Conservation (phyloP, 2,113 vertebrate species). For the Eudyptes chrysolophus region DNA sequence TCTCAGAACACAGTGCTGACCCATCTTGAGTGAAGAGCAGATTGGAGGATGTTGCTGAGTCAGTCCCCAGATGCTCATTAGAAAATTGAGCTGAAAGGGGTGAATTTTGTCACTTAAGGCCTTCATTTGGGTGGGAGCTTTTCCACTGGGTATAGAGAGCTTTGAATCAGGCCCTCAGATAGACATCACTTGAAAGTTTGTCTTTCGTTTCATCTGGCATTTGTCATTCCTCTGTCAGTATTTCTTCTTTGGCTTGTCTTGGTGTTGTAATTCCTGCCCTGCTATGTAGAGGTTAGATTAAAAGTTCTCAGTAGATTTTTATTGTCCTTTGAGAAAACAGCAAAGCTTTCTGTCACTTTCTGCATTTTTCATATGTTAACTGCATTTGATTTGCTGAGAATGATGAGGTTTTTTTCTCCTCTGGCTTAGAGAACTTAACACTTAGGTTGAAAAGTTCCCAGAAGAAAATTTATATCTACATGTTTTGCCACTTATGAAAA, state of each 20-base stretch:
- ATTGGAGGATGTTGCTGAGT: background rate
- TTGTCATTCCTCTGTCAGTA: background rate
- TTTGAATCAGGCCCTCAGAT: background rate
- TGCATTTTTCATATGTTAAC: background rate
- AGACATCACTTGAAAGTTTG: background rate
- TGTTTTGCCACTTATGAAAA: background rate
- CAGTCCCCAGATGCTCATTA: background rate
- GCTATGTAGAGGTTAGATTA: background rate
- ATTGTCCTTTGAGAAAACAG: background rate
- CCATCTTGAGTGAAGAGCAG: background rate
- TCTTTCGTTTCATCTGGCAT: background rate
- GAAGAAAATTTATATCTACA: background rate
- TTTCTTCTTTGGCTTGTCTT: background rate
- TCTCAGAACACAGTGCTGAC: background rate
- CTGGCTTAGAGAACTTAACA: background rate
- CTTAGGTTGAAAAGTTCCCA: background rate
- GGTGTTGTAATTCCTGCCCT: background rate
- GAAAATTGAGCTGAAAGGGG: background rate
- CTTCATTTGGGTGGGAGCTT: background rate
- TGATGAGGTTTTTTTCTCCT: background rate
- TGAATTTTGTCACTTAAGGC: background rate
- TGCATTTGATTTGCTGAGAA: background rate
- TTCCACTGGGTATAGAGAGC: background rate
- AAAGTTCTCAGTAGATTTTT: background rate
- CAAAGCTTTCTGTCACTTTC: background rate